Evolutionary conservation across 2,888 invertebrate genomes (phyloP), one percentile per base, ranked within the genome.

Genomic region (Reticulitermes lucifugus): DNA sequence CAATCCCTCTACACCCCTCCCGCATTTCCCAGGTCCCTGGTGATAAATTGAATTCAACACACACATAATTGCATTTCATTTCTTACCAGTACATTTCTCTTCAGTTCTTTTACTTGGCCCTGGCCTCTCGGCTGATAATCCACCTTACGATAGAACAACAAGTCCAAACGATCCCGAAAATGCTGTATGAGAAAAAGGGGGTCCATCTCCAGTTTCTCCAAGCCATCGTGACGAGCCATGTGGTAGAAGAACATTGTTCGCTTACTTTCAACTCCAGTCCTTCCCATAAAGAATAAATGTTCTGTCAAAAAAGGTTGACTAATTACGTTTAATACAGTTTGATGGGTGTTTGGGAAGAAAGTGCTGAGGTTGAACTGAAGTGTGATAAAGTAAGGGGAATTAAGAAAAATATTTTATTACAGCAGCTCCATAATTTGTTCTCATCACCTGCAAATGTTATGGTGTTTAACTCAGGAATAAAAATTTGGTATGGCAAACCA

Each of bases 181-280:
- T 93, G 89, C 87, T 95, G 93, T 4, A 91, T 91, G 82, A 95
- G 91, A 25, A 91, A 91, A 2, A 92, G 89, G 0, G 92, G 90
- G 1, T 92, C 91, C 87, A 94, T 92, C 87, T 93, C 92, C 4
- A 96, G 89, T 86, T 91, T 92, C 0, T 91, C 90, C 65, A 97
- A 91, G 6, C 96, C 95, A 89, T 98, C 97, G 10, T 94, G 90
- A 4, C 97, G 92, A 0, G 95, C 94, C 86, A 91, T 89, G 89
- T 91, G 88, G 88, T 93, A 94, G 90, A 93, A 94, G 85, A 91
- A 89, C 75, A 93, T 89, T 2, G 89, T 90, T 86, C 92, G 89
- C 83, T 89, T 88, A n/a, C 89, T 89, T 41, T 91, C 90, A 0
- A 90, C 88, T 10, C 88, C 86, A 46, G 89, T 88, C 14, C 88